A percentile compares a stretch with the other conserved stretches of the same genome.
These are phyloP conservation scores for Leptinotarsa juncta DNA, from an alignment of 2,888 invertebrate species.

Conservation along the genomic window DNA sequence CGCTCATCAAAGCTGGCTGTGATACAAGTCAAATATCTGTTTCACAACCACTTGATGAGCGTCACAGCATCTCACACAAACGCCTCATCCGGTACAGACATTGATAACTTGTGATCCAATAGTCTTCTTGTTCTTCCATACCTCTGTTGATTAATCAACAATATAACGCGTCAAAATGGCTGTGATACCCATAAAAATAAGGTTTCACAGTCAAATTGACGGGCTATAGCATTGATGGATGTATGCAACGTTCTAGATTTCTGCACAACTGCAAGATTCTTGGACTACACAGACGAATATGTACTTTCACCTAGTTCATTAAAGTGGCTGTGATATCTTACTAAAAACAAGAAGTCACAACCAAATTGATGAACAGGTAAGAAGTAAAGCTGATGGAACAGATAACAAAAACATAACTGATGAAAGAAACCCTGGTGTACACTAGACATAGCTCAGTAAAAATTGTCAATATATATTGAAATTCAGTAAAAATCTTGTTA, in stretches of 20 bases:
- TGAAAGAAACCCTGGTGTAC: too few species aligned
- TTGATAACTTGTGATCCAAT: background rate
- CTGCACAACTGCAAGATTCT: conserved; percentile 22
- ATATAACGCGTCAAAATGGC: conserved; percentile 95
- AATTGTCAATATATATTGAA: background rate
- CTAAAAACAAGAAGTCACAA: conserved; percentile 81
- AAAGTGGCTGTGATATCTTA: conserved; percentile 98
- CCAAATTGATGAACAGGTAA: conserved; percentile 87
- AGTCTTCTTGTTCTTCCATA: background rate
- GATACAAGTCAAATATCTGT: conserved; percentile 83
- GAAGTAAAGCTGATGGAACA: conserved; percentile 34
- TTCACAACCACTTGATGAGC: conserved; percentile 94
- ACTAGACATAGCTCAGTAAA: too few species aligned
- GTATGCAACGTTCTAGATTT: background rate
- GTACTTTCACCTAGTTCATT: conserved; percentile 80
- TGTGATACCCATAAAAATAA: conserved; percentile 80
- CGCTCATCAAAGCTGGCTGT: conserved; percentile 99
- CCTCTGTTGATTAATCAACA: conserved; percentile 66
- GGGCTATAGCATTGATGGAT: conserved; percentile 67
- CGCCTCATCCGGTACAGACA: background rate
- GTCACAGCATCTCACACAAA: conserved; percentile 62
- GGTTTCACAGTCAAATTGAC: conserved; percentile 87
- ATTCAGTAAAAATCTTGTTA: background rate
- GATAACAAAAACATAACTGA: background rate
- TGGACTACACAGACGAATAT: conserved; percentile 27